Evolutionary conservation across 2,888 invertebrate genomes (phyloP).

Genomic region (Acanthopleura granulata): DNA sequence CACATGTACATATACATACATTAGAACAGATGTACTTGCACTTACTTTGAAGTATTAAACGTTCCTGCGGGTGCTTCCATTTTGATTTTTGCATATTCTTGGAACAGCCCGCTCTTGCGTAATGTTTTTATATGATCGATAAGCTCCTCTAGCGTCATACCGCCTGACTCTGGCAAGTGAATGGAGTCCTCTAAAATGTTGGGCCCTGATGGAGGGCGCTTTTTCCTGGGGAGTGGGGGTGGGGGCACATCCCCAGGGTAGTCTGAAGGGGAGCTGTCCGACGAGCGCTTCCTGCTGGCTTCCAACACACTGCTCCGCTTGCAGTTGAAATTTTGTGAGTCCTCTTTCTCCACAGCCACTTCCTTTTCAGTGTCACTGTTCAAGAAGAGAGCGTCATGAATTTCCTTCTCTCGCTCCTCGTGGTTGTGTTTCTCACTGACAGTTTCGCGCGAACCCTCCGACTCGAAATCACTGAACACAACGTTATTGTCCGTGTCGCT

Average conservation of each 20-base stretch:
- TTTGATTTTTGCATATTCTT: constrained; percentile 91
- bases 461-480: constrained; percentile 58
- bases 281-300: constrained; percentile 29
- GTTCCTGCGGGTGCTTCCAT: constrained; percentile 87
- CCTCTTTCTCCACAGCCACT: constrained; percentile 36
- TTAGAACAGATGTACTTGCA: constrained; percentile 28
- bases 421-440: constrained; percentile 76
- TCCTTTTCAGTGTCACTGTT: constrained; percentile 47
- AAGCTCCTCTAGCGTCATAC: constrained; percentile 80
- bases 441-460: constrained; percentile 59
- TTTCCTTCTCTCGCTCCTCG: constrained; percentile 71
- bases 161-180: constrained; percentile 59
- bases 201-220: constrained; percentile 43
- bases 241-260: constrained; percentile 17
- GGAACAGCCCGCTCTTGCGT: constrained; percentile 84
- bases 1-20: neutral
- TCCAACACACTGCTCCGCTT: constrained; percentile 23
- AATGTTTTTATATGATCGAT: constrained; percentile 82
- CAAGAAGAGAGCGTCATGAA: constrained; percentile 46
- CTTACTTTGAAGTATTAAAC: constrained; percentile 87
- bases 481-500: constrained; percentile 45
- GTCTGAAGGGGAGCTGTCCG: constrained; percentile 24
- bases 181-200: constrained; percentile 57
- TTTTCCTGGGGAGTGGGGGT: constrained; percentile 48
- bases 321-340: constrained; percentile 5